Evolutionary conservation across 2,888 invertebrate genomes (phyloP), one percentile per base, ranked within the genome.

Genomic region (Dysmachus trigonus): DNA sequence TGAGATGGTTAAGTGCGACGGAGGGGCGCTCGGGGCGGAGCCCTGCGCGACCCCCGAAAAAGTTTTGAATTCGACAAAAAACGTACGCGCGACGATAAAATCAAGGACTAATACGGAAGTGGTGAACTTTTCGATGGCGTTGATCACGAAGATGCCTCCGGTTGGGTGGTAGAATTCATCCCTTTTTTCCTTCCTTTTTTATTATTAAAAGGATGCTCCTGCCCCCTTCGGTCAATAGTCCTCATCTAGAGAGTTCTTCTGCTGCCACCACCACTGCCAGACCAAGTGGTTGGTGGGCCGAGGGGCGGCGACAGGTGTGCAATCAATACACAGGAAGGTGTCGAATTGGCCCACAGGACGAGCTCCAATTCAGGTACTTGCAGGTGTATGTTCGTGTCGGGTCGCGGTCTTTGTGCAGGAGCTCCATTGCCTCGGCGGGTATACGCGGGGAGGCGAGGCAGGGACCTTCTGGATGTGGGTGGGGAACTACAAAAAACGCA

Each of bases 401-500:
- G 7, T 1, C 2, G 18, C n/a, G 51, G 51, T 18, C 51, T 7
- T 5, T 18, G 18, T 51, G 18, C 51, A 18, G n/a, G 51, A 51
- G n/a, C 51, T 7, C 51, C 51, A 51, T 51, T 51, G 51, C 51
- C 51, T 8, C 51, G 7, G 8, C 51, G 18, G 51, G 18, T 51
- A 18, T 18, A 7, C 51, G 18, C 51, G 51, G n/a, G 51, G 51
- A n/a, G 51, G 51, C n/a, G 51, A n/a, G n/a, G n/a, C n/a, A n/a
- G n/a, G n/a, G n/a, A n/a, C n/a, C 38, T 41, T 15, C 13, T 41
- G 13, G 51, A n/a, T 51, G 51, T 18, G 31, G 72, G 74, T 33
- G 73, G 82, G 76, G 83, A 77, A 85, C 85, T 85, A 82, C 85
- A 85, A 82, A 87, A 74, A 85, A 85, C 87, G 76, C 85, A 85